Conservation (phyloP, 1,140 invertebrate species). For the Drosophila repletoides region DNA sequence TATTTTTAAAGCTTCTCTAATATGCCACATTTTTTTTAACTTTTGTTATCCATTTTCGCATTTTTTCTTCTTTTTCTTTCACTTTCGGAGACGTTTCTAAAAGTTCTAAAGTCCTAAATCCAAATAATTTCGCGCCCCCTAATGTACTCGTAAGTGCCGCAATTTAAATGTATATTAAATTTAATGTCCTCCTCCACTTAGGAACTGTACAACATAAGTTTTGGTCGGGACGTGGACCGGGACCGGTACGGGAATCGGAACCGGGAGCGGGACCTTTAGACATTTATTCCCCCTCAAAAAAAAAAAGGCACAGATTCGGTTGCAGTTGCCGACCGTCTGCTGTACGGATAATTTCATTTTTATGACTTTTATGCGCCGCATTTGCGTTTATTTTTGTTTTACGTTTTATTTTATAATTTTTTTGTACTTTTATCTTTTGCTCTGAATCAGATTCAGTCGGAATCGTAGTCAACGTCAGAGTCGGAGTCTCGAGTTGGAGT, state of each 20-base stretch:
- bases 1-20: too few species aligned
- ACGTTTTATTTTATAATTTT: too few species aligned
- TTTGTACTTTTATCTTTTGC: slow-evolving; percentile 30
- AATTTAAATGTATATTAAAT: slow-evolving; percentile 29
- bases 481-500: slow-evolving; percentile 28
- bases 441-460: slow-evolving; percentile 26
- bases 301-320: background rate
- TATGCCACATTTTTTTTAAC: too few species aligned
- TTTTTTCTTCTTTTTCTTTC: background rate
- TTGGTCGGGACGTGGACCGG: background rate
- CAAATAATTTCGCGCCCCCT: background rate
- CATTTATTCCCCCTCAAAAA: background rate
- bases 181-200: slow-evolving; percentile 19
- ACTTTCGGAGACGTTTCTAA: too few species aligned
- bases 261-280: background rate
- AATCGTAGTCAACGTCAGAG: background rate
- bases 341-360: slow-evolving; percentile 70
- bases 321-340: slow-evolving; percentile 19
- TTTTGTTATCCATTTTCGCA: too few species aligned
- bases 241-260: too few species aligned
- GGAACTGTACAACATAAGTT: slow-evolving; percentile 11
- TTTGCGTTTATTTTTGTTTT: slow-evolving; percentile 38
- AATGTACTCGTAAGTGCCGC: background rate
- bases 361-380: slow-evolving; percentile 64
- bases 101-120: background rate